Evolutionary conservation across 1,140 invertebrate species (phyloP).

Genomic region (Lanistes nyassanus): DNA sequence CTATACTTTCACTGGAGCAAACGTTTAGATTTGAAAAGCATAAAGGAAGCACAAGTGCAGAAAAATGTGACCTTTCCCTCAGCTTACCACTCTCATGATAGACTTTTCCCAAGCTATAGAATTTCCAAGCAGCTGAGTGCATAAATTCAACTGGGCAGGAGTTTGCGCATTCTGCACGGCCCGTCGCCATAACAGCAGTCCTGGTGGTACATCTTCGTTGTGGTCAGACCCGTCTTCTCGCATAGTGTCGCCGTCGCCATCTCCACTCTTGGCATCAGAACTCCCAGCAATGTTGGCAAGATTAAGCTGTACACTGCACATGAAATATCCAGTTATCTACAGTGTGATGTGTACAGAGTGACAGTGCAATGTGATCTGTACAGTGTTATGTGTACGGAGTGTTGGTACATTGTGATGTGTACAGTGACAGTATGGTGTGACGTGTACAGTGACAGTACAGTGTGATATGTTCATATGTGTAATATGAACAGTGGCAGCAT

Average conservation of each 20-base stretch:
- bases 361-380: too few species aligned
- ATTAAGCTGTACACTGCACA: constrained; percentile 50
- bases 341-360: too few species aligned
- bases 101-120: constrained; percentile 98
- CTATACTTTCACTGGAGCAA: too few species aligned
- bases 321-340: constrained; percentile 6
- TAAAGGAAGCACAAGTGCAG: too few species aligned
- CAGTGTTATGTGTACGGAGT: too few species aligned
- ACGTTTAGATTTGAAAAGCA: too few species aligned
- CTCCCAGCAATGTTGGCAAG: constrained; percentile 46
- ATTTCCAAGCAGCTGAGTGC: constrained; percentile 87
- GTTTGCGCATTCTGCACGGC: constrained; percentile 84
- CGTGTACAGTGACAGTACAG: too few species aligned
- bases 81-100: constrained; percentile 97
- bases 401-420: too few species aligned
- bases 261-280: constrained; percentile 33
- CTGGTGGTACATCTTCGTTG: constrained; percentile 61
- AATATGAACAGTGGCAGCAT: too few species aligned
- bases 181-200: constrained; percentile 88
- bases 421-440: too few species aligned
- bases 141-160: constrained; percentile 90
- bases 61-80: background rate
- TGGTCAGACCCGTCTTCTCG: constrained; percentile 41
- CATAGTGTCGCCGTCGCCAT: constrained; percentile 19
- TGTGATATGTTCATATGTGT: too few species aligned